phyloP scores from a whole-genome alignment of 2,888 invertebrate genomes.

The Megaustenia siamemsis region DNA sequence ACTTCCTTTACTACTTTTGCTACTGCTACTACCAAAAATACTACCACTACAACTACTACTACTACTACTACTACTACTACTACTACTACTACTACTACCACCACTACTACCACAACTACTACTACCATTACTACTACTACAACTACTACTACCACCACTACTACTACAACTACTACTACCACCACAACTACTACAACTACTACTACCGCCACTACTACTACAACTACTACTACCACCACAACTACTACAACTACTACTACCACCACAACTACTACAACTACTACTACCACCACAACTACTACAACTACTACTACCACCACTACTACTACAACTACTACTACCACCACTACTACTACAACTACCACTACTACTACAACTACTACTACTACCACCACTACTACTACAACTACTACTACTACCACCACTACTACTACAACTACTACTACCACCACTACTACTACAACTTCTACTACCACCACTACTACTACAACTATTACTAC shows the following conservation, averaged over 20 bases:
- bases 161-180: too few relatives aligned
- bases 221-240: too few relatives aligned
- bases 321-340: constrained; percentile 8
- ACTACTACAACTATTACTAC: too few relatives aligned
- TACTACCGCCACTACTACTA: too few relatives aligned
- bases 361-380: constrained; percentile 17
- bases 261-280: too few relatives aligned
- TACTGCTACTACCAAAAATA: background rate
- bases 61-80: constrained; percentile 28
- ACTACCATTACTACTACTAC: too few relatives aligned
- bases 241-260: too few relatives aligned
- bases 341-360: constrained; percentile 14
- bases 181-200: too few relatives aligned
- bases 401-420: constrained; percentile 21
- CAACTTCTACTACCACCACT: too few relatives aligned
- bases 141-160: too few relatives aligned
- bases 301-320: constrained; percentile 14
- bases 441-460: background rate
- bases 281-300: too few relatives aligned
- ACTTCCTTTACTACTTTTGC: background rate
- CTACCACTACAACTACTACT: constrained; percentile 6
- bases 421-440: constrained; percentile 24
- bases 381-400: constrained; percentile 21
- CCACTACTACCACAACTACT: too few relatives aligned
- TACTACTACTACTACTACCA: constrained; percentile 28